Evolutionary conservation across 2,888 invertebrate genomes (phyloP), one percentile per base, ranked within the genome.

Genomic region (Gibbula magus): DNA sequence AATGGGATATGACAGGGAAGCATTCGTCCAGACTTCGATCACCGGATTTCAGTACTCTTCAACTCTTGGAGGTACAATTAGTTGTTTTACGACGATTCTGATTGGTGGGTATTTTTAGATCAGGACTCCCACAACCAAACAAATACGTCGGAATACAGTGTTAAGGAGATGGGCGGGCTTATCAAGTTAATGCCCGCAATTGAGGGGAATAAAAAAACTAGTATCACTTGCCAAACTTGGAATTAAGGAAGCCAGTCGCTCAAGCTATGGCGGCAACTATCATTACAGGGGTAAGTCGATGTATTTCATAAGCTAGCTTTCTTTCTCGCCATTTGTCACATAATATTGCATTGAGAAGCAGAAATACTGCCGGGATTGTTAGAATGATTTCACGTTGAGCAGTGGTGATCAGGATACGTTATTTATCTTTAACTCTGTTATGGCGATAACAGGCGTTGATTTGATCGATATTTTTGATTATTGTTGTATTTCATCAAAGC

Each of bases 51-150:
- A 75, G 78, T 73, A 54, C 78, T 56, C 78, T 52, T 54, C 56
- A 61, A 39, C 35, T 51, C 39, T 29, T 51, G 35, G 56, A 56
- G 74, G 39, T 78, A n/a, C 74, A 78, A 78, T 78, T 78, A 78
- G 45, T 35, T 10, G 67, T 39, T 54, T 53, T 53, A 29, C 32
- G 32, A 39, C 29, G 54, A 32, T n/a, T 75, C 29, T 75, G 75
- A 54, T 75, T 75, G 75, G 75, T 54, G 16, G 75, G 29, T 75
- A 75, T 75, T 32, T 29, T 54, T 75, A 75, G 75, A 10, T 35
- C n/a, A 3, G 54, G 16, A 25, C 75, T 51, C 75, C 75, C 75
- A 29, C 54, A 54, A 32, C 35, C 35, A 70, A 29, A 70, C 70
- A 70, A 70, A 70, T 70, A 70, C 39, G 20, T 20, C 29, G 70